Conservation (phyloP, 2,888 invertebrate species). For the Aspidapion aeneum region DNA sequence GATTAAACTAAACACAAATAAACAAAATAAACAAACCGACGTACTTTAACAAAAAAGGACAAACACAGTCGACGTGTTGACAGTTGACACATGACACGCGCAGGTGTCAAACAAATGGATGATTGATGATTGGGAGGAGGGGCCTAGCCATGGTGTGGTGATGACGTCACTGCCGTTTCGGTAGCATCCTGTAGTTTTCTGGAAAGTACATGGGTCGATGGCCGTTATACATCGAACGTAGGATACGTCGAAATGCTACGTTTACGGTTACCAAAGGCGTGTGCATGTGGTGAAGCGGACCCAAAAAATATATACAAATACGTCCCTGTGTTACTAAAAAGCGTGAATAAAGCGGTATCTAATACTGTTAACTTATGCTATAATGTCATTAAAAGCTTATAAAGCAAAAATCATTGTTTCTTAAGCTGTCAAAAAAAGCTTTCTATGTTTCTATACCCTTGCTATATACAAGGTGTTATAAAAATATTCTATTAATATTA, state of each 20-base stretch:
- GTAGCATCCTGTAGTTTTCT: slow-evolving; percentile 45
- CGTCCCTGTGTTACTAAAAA: not conserved
- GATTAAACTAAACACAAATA: slow-evolving; percentile 1
- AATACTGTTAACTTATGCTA: no score
- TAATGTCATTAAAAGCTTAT: no score
- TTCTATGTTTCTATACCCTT: no score
- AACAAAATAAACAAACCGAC: slow-evolving; percentile 5
- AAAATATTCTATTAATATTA: no score
- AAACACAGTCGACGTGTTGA: not conserved
- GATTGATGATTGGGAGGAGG: not conserved
- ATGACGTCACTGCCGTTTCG: slow-evolving; percentile 38
- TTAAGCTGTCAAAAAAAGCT: no score
- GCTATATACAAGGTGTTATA: no score
- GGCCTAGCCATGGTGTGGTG: not conserved
- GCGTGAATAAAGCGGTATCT: not conserved
- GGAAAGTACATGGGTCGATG: slow-evolving; percentile 43
- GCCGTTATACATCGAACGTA: slow-evolving; percentile 43
- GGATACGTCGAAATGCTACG: slow-evolving; percentile 32
- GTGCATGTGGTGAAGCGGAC: not conserved
- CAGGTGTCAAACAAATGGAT: not conserved
- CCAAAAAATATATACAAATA: not conserved
- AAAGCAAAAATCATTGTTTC: no score
- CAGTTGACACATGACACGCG: not conserved
- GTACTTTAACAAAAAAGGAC: not conserved
- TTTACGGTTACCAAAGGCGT: not conserved